These are phyloP conservation scores for Dasyornis broadbenti DNA, from an alignment of 2,113 vertebrate species.

Conservation along the genomic window DNA sequence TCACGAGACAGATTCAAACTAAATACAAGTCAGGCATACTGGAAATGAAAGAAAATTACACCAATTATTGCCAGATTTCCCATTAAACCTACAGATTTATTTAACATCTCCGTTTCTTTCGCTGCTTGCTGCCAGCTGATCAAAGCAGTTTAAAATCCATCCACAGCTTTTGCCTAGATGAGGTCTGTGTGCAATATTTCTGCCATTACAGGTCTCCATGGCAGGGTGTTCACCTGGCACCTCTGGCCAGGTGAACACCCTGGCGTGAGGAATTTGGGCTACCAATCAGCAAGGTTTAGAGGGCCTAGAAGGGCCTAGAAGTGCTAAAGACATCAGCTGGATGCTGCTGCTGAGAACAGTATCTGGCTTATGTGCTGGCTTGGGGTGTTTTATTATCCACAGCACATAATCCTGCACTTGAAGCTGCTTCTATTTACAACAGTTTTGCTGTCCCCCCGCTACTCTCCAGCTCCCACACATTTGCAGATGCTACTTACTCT, in stretches of 20 bases:
- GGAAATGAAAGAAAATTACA: not conserved
- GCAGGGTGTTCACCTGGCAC: no score
- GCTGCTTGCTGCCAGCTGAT: not conserved
- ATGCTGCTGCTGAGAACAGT: not conserved
- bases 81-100: not conserved
- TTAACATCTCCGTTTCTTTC: not conserved
- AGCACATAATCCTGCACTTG: not conserved
- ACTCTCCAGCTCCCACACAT: slow-evolving; percentile 28
- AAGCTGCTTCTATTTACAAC: slow-evolving; percentile 41
- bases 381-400: not conserved
- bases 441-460: not conserved
- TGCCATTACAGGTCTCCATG: not conserved
- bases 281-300: not conserved
- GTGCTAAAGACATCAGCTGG: not conserved
- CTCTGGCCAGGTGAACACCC: not conserved
- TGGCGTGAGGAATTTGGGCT: not conserved
- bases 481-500: slow-evolving; percentile 5
- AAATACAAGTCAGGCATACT: not conserved
- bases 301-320: not conserved
- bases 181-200: not conserved
- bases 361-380: not conserved
- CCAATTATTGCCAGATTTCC: not conserved
- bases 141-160: not conserved
- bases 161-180: not conserved
- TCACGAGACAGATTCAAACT: not conserved